Conservation (phyloP, 64 coral and sea anemone genomes). For the Porites australiensis region DNA sequence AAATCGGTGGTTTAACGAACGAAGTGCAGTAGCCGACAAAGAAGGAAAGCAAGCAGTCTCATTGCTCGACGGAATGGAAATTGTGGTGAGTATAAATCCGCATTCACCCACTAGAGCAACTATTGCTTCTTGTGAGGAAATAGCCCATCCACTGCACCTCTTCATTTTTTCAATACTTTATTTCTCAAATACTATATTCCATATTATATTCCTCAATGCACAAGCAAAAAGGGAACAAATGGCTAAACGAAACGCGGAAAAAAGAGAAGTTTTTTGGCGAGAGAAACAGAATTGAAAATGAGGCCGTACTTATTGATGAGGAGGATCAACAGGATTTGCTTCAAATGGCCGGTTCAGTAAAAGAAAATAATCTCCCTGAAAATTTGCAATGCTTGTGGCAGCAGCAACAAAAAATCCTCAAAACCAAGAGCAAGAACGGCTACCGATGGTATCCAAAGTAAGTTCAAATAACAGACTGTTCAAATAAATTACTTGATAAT, state of each 20-base stretch:
- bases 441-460: slow-evolving; percentile 57
- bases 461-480: neutral
- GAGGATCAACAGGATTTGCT: neutral
- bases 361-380: neutral
- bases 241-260: neutral
- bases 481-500: too few relatives aligned
- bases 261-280: slow-evolving; percentile 4
- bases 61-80: too few relatives aligned
- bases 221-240: neutral
- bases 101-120: too few relatives aligned
- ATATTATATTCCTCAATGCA: too few relatives aligned
- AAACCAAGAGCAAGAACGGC: neutral
- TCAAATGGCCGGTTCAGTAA: neutral
- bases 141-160: too few relatives aligned
- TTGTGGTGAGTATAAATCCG: too few relatives aligned
- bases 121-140: too few relatives aligned
- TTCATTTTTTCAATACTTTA: too few relatives aligned
- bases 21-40: too few relatives aligned
- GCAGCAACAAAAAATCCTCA: slow-evolving; percentile 9
- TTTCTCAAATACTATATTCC: too few relatives aligned
- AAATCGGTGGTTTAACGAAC: too few relatives aligned
- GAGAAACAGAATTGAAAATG: neutral
- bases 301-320: neutral
- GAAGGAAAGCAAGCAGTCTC: too few relatives aligned
- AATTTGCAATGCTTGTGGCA: slow-evolving; percentile 34